These are phyloP conservation scores for Tholera decimalis DNA, from an alignment of 2,888 invertebrate genomes.

Conservation along the genomic window DNA sequence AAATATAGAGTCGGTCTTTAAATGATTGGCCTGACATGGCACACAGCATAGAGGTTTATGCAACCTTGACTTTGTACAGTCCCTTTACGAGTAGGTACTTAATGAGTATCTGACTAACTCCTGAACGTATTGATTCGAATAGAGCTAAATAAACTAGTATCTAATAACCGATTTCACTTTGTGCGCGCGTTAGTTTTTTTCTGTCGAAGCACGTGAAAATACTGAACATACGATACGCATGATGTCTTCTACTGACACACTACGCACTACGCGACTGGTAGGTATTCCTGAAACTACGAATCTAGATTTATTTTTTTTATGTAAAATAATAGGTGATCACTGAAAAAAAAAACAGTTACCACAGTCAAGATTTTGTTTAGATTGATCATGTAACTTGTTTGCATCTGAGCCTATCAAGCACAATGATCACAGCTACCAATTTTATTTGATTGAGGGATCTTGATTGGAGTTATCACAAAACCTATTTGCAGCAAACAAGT, in stretches of 20 bases:
- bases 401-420: too few species aligned
- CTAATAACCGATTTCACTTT: constrained; percentile 58
- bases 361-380: too few species aligned
- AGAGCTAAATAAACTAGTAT: constrained; percentile 38
- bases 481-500: too few species aligned
- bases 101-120: not conserved
- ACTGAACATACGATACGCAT: constrained; percentile 56
- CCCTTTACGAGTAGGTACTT: too few species aligned
- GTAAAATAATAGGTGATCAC: too few species aligned
- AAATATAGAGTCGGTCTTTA: not conserved
- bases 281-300: constrained; percentile 34
- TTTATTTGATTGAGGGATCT: too few species aligned
- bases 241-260: constrained; percentile 49
- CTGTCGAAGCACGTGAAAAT: constrained; percentile 49
- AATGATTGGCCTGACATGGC: not conserved
- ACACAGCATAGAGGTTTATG: not conserved
- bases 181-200: constrained; percentile 54
- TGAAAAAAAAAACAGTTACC: too few species aligned
- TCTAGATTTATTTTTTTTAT: too few species aligned
- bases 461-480: too few species aligned
- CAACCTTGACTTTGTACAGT: not conserved
- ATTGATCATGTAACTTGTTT: too few species aligned
- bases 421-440: too few species aligned
- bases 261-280: constrained; percentile 50
- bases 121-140: constrained; percentile 7